Evolutionary conservation across 1,140 invertebrate genomes (phyloP).

Genomic region (Scaptodrosophila lebanonensis): DNA sequence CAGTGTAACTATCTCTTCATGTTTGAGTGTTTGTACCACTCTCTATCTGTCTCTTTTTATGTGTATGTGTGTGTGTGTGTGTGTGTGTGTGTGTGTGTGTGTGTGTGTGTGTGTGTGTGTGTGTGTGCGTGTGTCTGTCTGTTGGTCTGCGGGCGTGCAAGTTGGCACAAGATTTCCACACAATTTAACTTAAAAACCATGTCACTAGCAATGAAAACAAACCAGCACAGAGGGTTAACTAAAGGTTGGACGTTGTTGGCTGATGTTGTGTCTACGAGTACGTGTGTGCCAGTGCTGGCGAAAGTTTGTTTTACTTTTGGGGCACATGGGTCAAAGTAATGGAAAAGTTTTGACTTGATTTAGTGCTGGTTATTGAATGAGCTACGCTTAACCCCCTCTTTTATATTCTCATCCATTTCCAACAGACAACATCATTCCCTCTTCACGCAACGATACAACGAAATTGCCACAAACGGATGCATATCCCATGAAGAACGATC

Average conservation of each 20-base stretch:
- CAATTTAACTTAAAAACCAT: slow-evolving; percentile 71
- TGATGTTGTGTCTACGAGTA: too few species aligned
- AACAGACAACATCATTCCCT: slow-evolving; percentile 69
- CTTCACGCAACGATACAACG: slow-evolving; percentile 69
- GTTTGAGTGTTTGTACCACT: too few species aligned
- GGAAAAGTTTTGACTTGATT: too few species aligned
- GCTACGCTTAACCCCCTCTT: slow-evolving; percentile 15
- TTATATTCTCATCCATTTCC: slow-evolving; percentile 1
- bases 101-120: slow-evolving; percentile 10
- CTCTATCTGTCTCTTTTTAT: too few species aligned
- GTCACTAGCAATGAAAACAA: slow-evolving; percentile 25
- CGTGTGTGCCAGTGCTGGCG: too few species aligned
- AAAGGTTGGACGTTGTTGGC: too few species aligned
- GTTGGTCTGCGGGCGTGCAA: neutral
- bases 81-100: slow-evolving; percentile 12
- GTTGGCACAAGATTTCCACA: slow-evolving; percentile 61
- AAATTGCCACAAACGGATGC: slow-evolving; percentile 73
- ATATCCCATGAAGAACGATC: slow-evolving; percentile 68
- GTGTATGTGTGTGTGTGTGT: slow-evolving; percentile 18
- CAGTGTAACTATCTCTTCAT: too few species aligned
- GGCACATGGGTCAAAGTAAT: too few species aligned
- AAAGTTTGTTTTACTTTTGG: too few species aligned
- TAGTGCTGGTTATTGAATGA: slow-evolving; percentile 29
- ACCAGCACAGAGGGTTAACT: slow-evolving; percentile 34
- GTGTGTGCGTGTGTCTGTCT: neutral